phyloP scores from a whole-genome alignment of 2,888 invertebrate genomes.

The Ferrisia virgata region DNA sequence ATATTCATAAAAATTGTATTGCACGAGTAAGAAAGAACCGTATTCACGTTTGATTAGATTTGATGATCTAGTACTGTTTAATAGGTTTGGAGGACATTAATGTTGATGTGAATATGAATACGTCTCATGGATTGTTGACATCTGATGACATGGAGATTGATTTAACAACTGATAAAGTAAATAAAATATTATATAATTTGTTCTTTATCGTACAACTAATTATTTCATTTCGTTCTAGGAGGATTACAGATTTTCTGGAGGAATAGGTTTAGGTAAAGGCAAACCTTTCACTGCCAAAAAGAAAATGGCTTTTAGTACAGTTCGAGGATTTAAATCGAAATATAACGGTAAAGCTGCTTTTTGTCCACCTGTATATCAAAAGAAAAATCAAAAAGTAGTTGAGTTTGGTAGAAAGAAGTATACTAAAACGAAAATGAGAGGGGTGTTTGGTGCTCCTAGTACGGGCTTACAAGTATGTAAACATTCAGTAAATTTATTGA shows the following conservation, averaged over 20 bases:
- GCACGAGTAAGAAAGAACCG: too few species aligned
- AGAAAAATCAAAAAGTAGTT: constrained; percentile 66
- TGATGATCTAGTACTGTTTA: neutral
- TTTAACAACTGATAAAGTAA: constrained; percentile 42
- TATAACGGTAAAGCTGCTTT: constrained; percentile 29
- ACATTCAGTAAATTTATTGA: neutral
- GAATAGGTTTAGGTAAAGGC: constrained; percentile 71
- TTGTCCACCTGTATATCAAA: constrained; percentile 47
- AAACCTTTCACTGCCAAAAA: constrained; percentile 73
- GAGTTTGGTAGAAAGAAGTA: constrained; percentile 75
- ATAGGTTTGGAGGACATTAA: constrained; percentile 64
- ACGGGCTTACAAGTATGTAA: constrained; percentile 64
- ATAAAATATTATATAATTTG: too few species aligned
- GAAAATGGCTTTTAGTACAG: constrained; percentile 51
- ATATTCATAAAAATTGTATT: neutral
- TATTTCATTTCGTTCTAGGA: too few species aligned
- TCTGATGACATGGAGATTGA: constrained; percentile 51
- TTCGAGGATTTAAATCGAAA: constrained; percentile 40
- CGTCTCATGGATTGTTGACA: constrained; percentile 54
- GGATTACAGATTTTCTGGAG: constrained; percentile 35
- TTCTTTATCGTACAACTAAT: too few species aligned
- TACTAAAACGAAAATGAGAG: constrained; percentile 83
- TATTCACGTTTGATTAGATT: too few species aligned
- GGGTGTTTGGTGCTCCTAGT: constrained; percentile 76
- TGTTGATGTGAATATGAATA: constrained; percentile 58